Conservation (phyloP, 2,113 vertebrate species). For the Corythoichthys intestinalis region DNA sequence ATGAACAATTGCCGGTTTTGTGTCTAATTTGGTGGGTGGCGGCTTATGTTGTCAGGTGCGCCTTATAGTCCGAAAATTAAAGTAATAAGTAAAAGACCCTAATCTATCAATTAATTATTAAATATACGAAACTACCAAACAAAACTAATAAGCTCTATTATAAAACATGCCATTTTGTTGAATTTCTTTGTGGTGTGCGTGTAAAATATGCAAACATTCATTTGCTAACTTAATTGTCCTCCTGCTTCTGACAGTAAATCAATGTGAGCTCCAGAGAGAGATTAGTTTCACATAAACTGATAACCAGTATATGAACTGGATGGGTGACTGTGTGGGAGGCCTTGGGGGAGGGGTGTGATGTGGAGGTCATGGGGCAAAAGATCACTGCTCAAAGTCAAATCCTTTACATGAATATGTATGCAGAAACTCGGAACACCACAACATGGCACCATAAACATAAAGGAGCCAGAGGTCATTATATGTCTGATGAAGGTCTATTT, state of each 20-base stretch:
- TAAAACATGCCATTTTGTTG: not conserved
- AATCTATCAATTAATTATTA: not conserved
- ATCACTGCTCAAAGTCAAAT: constrained; percentile 23
- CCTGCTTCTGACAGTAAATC: constrained; percentile 4
- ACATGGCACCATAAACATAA: not conserved
- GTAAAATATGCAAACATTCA: constrained; percentile 2
- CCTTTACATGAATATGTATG: constrained; percentile 1
- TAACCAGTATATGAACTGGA: constrained; percentile 18
- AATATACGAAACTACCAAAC: not conserved
- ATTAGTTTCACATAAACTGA: constrained; percentile 21
- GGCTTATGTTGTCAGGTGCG: no score
- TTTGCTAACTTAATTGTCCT: not conserved
- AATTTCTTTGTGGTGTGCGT: not conserved
- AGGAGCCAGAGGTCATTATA: constrained; percentile 10
- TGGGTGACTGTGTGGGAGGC: constrained; percentile 23
- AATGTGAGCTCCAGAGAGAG: not conserved
- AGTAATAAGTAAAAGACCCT: not conserved
- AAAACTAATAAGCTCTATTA: not conserved
- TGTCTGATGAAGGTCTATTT: constrained; percentile 5
- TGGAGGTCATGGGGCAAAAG: not conserved
- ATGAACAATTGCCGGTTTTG: no score
- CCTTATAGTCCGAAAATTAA: no score
- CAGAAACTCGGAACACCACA: not conserved
- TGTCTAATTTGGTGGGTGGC: no score
- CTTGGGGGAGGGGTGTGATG: not conserved